Conservation (phyloP, 1,140 invertebrate species). For the Phymastichus coffea region DNA sequence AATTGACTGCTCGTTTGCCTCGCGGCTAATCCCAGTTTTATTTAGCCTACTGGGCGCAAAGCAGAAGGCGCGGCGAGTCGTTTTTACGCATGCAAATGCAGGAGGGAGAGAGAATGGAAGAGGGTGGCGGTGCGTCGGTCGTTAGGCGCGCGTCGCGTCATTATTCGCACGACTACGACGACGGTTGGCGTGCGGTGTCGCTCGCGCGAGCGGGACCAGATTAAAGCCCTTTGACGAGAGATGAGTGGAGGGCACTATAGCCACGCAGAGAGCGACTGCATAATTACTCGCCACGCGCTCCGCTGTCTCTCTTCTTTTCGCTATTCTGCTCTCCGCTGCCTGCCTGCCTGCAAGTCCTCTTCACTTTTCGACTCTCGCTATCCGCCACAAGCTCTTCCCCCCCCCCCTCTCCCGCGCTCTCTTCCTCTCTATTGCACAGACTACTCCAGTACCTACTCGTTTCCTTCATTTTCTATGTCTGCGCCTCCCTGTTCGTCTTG, state of each 20-base stretch:
- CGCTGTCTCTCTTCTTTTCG: no score
- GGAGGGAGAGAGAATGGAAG: no score
- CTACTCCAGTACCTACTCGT: no score
- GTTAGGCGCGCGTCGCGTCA: neutral
- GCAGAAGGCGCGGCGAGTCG: no score
- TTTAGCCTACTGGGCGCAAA: slow-evolving; percentile 1
- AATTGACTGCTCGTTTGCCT: no score
- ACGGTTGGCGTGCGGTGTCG: neutral
- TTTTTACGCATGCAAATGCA: slow-evolving; percentile 18
- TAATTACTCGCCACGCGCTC: no score
- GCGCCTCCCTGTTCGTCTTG: no score
- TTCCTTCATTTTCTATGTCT: no score
- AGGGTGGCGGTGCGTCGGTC: no score
- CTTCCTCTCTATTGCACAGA: neutral
- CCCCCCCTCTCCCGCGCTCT: neutral
- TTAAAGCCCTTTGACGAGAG: slow-evolving; percentile 32
- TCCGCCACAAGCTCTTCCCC: neutral
- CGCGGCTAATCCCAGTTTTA: slow-evolving; percentile 16
- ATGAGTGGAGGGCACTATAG: no score
- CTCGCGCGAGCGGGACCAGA: slow-evolving; percentile 1
- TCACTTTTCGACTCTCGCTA: neutral
- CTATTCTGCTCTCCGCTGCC: no score
- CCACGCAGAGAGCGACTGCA: slow-evolving; percentile 33
- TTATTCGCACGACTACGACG: slow-evolving; percentile 22
- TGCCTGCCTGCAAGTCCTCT: neutral